phyloP scores from a whole-genome alignment of 2,113 vertebrate species.

The Ctenomys sociabilis region DNA sequence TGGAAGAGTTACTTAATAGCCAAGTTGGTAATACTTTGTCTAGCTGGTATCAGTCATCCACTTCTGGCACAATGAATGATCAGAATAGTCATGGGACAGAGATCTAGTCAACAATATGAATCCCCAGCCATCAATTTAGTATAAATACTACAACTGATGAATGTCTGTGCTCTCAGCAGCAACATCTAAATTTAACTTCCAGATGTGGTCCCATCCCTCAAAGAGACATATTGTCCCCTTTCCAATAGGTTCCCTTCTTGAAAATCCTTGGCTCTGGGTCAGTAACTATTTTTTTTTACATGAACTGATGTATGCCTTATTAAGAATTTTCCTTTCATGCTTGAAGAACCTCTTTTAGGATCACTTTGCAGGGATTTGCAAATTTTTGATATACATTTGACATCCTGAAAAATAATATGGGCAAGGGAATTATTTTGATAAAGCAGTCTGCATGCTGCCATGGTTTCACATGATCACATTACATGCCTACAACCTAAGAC shows the following conservation, averaged over 20 bases:
- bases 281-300: neutral
- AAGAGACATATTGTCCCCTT: neutral
- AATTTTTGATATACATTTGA: too few species aligned
- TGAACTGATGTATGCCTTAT: neutral
- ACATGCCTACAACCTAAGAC: too few species aligned
- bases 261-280: neutral
- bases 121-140: neutral
- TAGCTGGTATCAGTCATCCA: neutral
- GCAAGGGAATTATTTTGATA: too few species aligned
- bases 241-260: neutral
- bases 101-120: neutral
- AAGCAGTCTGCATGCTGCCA: too few species aligned
- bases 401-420: too few species aligned
- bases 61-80: neutral
- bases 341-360: too few species aligned
- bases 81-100: neutral
- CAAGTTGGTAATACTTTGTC: neutral
- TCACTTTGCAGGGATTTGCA: too few species aligned
- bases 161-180: neutral
- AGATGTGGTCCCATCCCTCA: neutral
- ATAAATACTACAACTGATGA: neutral
- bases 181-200: neutral
- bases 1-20: neutral
- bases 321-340: too few species aligned
- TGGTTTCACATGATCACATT: too few species aligned